These are phyloP conservation scores for Lytechinus pictus DNA, from an alignment of 35 echinoderm and acorn worm genomes.

Conservation along the genomic window DNA sequence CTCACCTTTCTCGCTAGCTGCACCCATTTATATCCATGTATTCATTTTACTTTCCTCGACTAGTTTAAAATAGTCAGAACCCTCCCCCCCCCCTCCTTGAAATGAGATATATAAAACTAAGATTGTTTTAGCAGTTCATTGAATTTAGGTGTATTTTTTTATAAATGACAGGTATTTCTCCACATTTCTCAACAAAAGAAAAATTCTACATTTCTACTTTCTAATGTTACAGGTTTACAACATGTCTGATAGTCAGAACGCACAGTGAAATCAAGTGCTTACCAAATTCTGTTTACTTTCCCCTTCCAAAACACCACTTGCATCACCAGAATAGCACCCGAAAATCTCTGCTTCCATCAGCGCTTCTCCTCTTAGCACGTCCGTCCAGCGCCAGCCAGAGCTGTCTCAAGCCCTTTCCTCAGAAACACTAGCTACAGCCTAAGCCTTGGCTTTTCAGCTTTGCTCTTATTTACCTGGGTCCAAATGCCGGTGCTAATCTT, in stretches of 20 bases:
- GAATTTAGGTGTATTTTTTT: no score
- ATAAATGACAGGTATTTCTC: no score
- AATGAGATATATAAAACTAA: no score
- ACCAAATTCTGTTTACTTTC: not conserved
- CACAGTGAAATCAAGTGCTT: not conserved
- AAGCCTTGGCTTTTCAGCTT: slow-evolving; percentile 10
- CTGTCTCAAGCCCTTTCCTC: not conserved
- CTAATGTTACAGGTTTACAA: no score
- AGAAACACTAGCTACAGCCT: not conserved
- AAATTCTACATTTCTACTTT: no score
- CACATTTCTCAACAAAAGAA: no score
- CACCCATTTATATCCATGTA: not conserved
- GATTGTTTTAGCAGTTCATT: no score
- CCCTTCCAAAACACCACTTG: not conserved
- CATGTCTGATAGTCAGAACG: no score
- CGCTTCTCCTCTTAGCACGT: not conserved
- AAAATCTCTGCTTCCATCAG: not conserved
- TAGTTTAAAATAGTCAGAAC: not conserved
- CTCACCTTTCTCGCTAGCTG: not conserved
- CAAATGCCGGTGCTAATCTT: not conserved
- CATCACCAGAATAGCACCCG: not conserved
- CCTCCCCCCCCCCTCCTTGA: not conserved
- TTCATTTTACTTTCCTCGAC: not conserved
- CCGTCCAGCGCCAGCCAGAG: not conserved
- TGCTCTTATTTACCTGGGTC: not conserved